Evolutionary conservation across 2,797 vertebrate species (phyloP).

Genomic region (Danio jaintianensis): DNA sequence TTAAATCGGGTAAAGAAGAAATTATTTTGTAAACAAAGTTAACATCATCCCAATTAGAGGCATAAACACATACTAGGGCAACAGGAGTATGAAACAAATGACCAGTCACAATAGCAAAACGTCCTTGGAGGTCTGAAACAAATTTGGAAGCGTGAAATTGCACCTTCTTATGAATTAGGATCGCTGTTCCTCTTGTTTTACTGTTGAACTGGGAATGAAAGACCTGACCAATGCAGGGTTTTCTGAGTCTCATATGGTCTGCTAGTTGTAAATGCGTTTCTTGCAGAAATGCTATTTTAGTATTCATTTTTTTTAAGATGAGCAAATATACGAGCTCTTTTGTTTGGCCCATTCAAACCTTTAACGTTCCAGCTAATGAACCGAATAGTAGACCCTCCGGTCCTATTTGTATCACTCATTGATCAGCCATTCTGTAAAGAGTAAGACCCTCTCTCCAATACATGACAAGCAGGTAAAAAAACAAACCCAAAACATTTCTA

Average conservation of each 20-base stretch:
- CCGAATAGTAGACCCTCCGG: background rate
- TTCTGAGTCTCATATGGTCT: no score
- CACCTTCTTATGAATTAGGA: constrained; percentile 5
- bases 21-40: constrained; percentile 21
- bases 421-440: background rate
- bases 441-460: no score
- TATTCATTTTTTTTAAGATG: background rate
- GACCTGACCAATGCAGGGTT: constrained; percentile 13
- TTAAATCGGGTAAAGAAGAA: no score
- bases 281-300: background rate
- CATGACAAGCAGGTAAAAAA: background rate
- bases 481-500: no score
- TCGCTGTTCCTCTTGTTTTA: constrained; percentile 11
- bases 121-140: background rate
- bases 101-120: background rate
- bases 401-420: background rate
- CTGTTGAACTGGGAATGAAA: constrained; percentile 23
- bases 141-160: background rate
- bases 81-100: background rate
- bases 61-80: constrained; percentile 19
- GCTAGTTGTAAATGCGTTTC: constrained; percentile 7
- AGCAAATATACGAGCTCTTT: background rate
- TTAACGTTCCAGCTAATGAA: background rate
- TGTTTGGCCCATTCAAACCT: background rate
- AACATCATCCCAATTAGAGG: constrained; percentile 15